phyloP scores from a whole-genome alignment of 2,888 invertebrate genomes.

The Cephus spinipes region DNA sequence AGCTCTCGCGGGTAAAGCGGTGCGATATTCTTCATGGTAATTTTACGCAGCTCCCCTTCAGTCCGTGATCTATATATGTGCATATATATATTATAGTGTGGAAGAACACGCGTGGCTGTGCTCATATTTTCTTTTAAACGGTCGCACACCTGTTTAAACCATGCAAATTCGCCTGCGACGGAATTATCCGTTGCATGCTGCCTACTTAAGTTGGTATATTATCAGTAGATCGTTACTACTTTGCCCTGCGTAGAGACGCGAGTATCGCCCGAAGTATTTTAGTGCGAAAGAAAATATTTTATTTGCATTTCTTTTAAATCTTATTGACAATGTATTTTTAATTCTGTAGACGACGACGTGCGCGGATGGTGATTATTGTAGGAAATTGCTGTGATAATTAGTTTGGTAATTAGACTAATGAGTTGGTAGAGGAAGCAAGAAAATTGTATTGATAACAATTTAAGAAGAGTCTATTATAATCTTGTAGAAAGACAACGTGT shows the following conservation, averaged over 20 bases:
- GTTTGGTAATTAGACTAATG: background rate
- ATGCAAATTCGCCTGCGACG: background rate
- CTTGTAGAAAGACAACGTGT: background rate
- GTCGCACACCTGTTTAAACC: background rate
- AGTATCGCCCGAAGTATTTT: background rate
- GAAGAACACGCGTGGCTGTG: too few species aligned
- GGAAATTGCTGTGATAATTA: background rate
- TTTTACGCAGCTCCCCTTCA: background rate
- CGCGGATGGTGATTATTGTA: background rate
- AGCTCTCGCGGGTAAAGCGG: background rate
- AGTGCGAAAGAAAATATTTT: too few species aligned
- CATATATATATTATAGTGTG: background rate
- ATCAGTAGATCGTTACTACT: background rate
- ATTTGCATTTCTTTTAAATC: background rate
- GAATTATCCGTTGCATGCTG: background rate
- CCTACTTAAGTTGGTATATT: background rate
- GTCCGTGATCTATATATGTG: background rate
- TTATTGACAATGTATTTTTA: background rate
- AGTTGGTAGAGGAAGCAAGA: background rate
- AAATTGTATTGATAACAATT: background rate
- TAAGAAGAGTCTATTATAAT: background rate
- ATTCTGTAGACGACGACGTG: background rate
- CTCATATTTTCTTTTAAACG: background rate
- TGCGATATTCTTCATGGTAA: background rate
- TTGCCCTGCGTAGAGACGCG: background rate